Conservation (phyloP, 2,888 invertebrate genomes). For the Euplagia quadripunctaria region DNA sequence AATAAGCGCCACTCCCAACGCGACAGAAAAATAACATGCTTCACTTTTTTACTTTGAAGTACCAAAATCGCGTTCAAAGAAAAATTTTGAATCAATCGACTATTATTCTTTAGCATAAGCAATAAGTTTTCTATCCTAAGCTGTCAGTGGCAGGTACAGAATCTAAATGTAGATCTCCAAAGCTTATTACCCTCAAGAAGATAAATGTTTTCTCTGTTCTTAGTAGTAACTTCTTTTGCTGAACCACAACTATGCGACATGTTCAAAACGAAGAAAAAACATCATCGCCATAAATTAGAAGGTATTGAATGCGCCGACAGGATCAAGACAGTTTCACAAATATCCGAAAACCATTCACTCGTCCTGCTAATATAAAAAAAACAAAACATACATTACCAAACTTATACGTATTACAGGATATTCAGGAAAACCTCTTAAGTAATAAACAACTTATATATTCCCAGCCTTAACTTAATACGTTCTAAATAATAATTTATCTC, state of each 20-base stretch:
- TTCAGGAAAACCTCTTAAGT: constrained; percentile 10
- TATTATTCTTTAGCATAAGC: background rate
- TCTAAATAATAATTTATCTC: constrained; percentile 22
- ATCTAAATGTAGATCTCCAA: background rate
- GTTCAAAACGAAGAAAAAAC: background rate
- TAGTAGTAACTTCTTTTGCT: background rate
- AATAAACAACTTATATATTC: constrained; percentile 11
- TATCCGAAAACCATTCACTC: background rate
- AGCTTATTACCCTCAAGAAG: background rate
- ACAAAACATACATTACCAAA: background rate
- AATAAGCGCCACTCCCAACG: too few species aligned
- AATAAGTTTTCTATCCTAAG: background rate
- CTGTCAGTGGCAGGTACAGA: background rate
- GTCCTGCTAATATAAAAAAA: background rate
- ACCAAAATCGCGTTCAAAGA: background rate
- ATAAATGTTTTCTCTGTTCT: background rate
- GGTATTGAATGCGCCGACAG: background rate
- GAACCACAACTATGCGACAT: background rate
- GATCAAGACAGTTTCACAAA: background rate
- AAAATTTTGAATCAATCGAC: background rate
- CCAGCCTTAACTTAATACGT: constrained; percentile 13
- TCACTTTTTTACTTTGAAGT: background rate
- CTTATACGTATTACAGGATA: constrained; percentile 1
- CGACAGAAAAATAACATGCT: too few species aligned
- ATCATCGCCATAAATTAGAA: background rate